These are phyloP conservation scores for Amphimallon solstitiale DNA, from an alignment of 2,888 invertebrate genomes.

Conservation along the genomic window DNA sequence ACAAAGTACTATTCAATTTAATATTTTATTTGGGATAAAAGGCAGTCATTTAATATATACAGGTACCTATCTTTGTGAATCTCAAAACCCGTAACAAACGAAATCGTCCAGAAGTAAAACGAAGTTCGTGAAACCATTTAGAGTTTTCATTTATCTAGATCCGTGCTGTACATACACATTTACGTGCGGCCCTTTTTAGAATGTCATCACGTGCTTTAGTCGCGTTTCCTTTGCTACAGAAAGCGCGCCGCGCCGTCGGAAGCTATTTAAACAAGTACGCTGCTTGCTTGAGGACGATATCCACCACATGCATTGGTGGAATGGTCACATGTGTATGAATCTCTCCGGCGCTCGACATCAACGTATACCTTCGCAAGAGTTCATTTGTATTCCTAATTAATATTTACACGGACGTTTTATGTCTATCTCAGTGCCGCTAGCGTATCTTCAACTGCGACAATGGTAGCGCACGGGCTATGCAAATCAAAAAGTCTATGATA, in stretches of 20 bases:
- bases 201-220: constrained; percentile 23
- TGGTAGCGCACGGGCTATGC: too few relatives aligned
- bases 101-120: too few relatives aligned
- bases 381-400: constrained; percentile 38
- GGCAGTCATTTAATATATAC: too few relatives aligned
- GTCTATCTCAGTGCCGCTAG: constrained; percentile 10
- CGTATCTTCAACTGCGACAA: too few relatives aligned
- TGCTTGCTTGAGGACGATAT: background rate
- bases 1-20: too few relatives aligned
- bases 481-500: too few relatives aligned
- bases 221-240: background rate
- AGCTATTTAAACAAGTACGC: constrained; percentile 36
- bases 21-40: too few relatives aligned
- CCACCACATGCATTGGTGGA: background rate
- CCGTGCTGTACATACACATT: constrained; percentile 1
- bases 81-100: too few relatives aligned
- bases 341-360: background rate
- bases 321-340: background rate
- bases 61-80: too few relatives aligned
- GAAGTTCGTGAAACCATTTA: constrained; percentile 9
- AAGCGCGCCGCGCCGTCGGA: constrained; percentile 17
- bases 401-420: constrained; percentile 32
- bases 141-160: constrained; percentile 23
- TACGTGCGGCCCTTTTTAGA: constrained; percentile 23
- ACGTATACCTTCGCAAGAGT: constrained; percentile 3